A percentile compares a stretch with the other conserved stretches of the same genome.
Conservation (phyloP, 2,797 vertebrate genomes). For the Heteromormyrus szaboi region DNA sequence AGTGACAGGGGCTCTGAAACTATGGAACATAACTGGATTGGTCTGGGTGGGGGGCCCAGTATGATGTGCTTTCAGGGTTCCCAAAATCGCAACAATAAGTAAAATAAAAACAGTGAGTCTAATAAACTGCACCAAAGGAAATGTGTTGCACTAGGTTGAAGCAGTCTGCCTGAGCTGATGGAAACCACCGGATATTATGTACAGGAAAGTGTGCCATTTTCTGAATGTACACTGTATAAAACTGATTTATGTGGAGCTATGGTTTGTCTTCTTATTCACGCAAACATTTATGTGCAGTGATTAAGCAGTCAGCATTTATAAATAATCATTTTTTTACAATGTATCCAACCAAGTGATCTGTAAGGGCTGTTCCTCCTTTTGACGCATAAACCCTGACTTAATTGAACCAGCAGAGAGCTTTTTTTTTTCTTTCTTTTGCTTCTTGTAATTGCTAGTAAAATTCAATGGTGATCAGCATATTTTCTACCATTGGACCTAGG, state of each 20-base stretch:
- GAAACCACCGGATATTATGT: not conserved
- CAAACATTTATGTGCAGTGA: not conserved
- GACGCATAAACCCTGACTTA: not conserved
- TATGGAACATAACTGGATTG: not conserved
- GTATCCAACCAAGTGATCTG: not conserved
- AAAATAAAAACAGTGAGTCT: not conserved
- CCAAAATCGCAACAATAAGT: not conserved
- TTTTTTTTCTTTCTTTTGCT: not conserved
- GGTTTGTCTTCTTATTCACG: not conserved
- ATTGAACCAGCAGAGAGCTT: not conserved
- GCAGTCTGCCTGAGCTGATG: not conserved
- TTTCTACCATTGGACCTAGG: not conserved
- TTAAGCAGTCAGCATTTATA: not conserved
- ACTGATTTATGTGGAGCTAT: not conserved
- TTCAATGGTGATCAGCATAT: not conserved
- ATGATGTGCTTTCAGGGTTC: not conserved
- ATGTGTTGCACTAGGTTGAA: not conserved
- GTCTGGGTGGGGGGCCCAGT: not conserved
- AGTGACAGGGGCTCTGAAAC: not conserved
- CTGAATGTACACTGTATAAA: not conserved
- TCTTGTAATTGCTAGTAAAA: not conserved
- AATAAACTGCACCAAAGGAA: not conserved
- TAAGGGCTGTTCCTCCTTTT: not conserved
- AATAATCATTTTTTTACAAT: not conserved
- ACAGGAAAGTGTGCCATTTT: not conserved